Evolutionary conservation across 2,797 vertebrate genomes (phyloP).

Genomic region (Cossypha caffra): DNA sequence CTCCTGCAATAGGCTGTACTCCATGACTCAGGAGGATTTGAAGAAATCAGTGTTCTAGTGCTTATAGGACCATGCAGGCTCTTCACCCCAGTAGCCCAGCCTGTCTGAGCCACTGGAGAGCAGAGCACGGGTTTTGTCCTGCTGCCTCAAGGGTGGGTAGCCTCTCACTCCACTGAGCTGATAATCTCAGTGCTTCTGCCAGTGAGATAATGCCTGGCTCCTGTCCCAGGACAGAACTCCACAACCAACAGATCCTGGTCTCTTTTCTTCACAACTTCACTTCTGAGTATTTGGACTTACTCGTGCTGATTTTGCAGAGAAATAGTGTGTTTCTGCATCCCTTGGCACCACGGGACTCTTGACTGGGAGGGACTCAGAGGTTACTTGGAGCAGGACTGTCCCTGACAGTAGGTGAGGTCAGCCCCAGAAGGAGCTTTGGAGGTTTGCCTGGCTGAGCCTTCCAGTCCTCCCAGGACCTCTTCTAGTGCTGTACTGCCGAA

Average conservation of each 20-base stretch:
- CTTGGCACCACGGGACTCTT: background rate
- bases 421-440: background rate
- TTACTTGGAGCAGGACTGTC: background rate
- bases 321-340: accelerated
- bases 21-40: background rate
- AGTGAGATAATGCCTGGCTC: background rate
- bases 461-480: background rate
- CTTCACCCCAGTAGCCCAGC: background rate
- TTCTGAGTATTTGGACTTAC: background rate
- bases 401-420: background rate
- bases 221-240: background rate
- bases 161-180: background rate
- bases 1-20: background rate
- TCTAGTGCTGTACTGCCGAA: background rate
- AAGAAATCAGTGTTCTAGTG: background rate
- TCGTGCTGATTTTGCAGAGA: background rate
- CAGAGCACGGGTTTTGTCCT: background rate
- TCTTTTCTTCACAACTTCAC: background rate
- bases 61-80: background rate
- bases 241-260: background rate
- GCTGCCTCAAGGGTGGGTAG: background rate
- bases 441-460: background rate
- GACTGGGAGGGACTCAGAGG: background rate
- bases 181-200: background rate
- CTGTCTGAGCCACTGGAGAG: background rate